Evolutionary conservation across 2,113 vertebrate species (phyloP).

Genomic region (Chamaea fasciata): DNA sequence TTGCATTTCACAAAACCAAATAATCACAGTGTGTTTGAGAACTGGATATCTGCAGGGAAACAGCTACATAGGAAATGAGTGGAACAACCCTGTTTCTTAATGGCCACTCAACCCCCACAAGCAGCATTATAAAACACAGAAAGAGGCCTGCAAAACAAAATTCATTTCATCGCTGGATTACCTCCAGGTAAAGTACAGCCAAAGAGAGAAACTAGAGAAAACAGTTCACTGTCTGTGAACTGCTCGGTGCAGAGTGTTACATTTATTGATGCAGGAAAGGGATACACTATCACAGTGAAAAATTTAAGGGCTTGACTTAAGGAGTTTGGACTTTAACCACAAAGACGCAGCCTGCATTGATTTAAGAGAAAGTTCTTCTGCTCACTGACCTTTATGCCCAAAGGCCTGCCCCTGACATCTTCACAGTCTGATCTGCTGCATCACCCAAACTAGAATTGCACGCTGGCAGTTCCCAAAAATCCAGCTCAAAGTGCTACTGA

Average conservation of each 20-base stretch:
- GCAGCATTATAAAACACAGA: background rate
- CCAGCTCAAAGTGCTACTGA: background rate
- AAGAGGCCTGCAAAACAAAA: background rate
- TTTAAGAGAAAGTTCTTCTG: conserved; percentile 1
- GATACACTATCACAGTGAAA: background rate
- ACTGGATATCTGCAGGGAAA: background rate
- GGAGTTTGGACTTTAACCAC: background rate
- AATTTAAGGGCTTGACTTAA: background rate
- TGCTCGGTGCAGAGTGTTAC: background rate
- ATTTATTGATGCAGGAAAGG: background rate
- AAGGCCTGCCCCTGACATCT: background rate
- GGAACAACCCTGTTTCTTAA: background rate
- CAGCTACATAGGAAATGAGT: background rate
- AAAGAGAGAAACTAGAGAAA: background rate
- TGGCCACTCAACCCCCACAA: background rate
- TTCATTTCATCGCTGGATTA: background rate
- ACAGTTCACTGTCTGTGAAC: background rate
- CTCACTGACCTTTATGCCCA: background rate
- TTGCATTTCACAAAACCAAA: background rate
- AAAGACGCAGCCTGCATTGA: background rate
- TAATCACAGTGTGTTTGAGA: background rate
- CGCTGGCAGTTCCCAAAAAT: background rate
- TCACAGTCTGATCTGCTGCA: background rate
- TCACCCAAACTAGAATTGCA: background rate
- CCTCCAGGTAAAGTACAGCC: background rate